Evolutionary conservation across 2,113 vertebrate species (phyloP).

Genomic region (Cromileptes altivelis): DNA sequence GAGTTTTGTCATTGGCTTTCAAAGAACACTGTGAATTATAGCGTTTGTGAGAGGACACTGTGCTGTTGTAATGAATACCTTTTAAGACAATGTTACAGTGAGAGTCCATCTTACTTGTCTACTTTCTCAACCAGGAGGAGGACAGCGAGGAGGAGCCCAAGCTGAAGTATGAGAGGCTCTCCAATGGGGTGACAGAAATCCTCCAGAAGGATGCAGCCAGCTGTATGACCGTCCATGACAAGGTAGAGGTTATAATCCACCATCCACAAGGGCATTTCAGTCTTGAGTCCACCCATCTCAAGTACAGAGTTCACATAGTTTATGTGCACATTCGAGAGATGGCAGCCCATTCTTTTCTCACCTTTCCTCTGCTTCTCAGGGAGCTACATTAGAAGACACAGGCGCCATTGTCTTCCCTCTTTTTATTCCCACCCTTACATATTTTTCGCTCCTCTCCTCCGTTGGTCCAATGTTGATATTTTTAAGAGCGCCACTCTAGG

Average conservation of each 20-base stretch:
- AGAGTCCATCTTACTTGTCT: conserved; percentile 18
- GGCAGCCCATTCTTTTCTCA: conserved; percentile 72
- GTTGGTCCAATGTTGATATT: conserved; percentile 80
- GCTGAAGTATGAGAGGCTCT: conserved; percentile 96
- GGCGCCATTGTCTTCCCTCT: conserved; percentile 62
- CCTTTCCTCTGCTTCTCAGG: conserved; percentile 52
- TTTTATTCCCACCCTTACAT: conserved; percentile 65
- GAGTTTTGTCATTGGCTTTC: conserved; percentile 13
- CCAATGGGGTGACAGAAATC: conserved; percentile 96
- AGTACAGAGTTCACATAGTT: conserved; percentile 58
- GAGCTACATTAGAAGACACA: conserved; percentile 57
- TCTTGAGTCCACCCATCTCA: conserved; percentile 20
- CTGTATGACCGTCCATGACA: conserved; percentile 98
- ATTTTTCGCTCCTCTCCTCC: conserved; percentile 57
- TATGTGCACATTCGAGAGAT: conserved; percentile 59
- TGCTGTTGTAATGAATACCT: conserved; percentile 35
- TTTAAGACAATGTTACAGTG: conserved; percentile 16
- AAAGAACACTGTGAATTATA: not conserved
- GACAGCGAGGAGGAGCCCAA: conserved; percentile 99
- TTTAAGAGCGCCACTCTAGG: conserved; percentile 88
- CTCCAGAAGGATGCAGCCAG: conserved; percentile 97
- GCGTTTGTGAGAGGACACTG: conserved; percentile 13
- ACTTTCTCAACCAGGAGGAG: conserved; percentile 89
- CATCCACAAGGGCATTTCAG: conserved; percentile 46
- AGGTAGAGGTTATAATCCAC: conserved; percentile 85